phyloP scores from a whole-genome alignment of 2,888 invertebrate genomes.

The Drosophila cognata region DNA sequence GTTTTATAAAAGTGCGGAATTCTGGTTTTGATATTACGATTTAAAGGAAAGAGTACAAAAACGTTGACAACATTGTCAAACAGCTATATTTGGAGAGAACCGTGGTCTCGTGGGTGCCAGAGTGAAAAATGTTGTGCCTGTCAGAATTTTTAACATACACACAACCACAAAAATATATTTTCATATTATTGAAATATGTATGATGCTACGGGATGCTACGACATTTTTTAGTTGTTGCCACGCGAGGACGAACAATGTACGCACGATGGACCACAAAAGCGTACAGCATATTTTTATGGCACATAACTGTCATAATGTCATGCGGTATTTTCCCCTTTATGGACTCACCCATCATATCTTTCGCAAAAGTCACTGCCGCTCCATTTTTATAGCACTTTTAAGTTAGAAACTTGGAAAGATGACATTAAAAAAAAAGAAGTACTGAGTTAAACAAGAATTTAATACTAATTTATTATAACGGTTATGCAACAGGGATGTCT shows the following conservation, averaged over 20 bases:
- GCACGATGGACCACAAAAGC: conserved; percentile 56
- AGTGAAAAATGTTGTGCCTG: conserved; percentile 44
- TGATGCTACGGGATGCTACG: conserved; percentile 32
- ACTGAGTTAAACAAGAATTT: neutral
- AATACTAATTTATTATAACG: neutral
- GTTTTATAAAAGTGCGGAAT: neutral
- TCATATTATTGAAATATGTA: conserved; percentile 31
- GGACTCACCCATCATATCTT: neutral
- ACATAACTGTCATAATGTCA: conserved; percentile 74
- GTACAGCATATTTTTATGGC: conserved; percentile 73
- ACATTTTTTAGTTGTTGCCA: conserved; percentile 56
- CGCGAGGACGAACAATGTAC: conserved; percentile 13
- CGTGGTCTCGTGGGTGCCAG: conserved; percentile 28
- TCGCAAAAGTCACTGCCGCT: neutral
- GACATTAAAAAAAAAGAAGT: neutral
- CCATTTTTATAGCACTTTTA: neutral
- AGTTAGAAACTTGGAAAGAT: neutral
- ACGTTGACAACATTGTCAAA: conserved; percentile 42
- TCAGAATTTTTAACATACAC: conserved; percentile 26
- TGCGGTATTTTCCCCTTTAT: conserved; percentile 60
- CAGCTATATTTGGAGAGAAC: conserved; percentile 28
- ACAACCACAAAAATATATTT: conserved; percentile 28
- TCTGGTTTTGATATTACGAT: neutral
- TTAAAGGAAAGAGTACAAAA: conserved; percentile 28
- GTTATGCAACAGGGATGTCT: neutral